A percentile compares a stretch with the other conserved stretches of the same genome.
These are phyloP conservation scores for Carabus problematicus DNA, from an alignment of 2,888 invertebrate species.

Conservation along the genomic window DNA sequence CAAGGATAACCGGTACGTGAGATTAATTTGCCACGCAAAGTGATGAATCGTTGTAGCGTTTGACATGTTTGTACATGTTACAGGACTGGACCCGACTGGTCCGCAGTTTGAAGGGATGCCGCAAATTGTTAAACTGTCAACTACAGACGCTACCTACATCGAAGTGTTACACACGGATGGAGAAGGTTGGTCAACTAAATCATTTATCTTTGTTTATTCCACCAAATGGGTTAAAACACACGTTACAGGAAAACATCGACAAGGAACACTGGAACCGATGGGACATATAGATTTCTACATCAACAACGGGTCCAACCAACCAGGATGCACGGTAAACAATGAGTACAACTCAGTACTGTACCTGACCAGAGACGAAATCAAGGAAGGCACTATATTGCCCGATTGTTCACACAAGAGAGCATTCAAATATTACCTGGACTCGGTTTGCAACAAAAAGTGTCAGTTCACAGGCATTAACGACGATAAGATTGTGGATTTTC, in stretches of 20 bases:
- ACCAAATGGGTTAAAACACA: too few species aligned
- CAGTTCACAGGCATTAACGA: constrained; percentile 56
- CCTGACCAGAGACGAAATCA: constrained; percentile 51
- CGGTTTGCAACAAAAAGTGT: constrained; percentile 54
- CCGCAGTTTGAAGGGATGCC: constrained; percentile 65
- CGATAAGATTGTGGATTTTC: constrained; percentile 52
- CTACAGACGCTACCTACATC: constrained; percentile 64
- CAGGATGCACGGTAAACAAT: constrained; percentile 52
- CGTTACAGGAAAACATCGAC: constrained; percentile 52
- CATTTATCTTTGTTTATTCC: too few species aligned
- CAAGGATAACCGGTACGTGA: constrained; percentile 54
- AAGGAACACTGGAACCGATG: constrained; percentile 54
- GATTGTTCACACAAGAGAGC: constrained; percentile 59
- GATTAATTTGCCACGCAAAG: background rate
- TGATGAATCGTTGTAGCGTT: too few species aligned
- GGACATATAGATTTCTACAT: constrained; percentile 59
- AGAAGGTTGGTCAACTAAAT: background rate
- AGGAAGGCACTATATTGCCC: constrained; percentile 55
- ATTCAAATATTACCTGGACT: constrained; percentile 59
- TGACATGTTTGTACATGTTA: too few species aligned
- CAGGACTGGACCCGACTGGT: constrained; percentile 67
- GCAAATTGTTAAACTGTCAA: constrained; percentile 62
- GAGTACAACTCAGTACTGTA: constrained; percentile 50
- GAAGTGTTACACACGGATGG: constrained; percentile 67
- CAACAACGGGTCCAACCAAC: constrained; percentile 56